phyloP scores from a whole-genome alignment of 2,113 vertebrate species.

The Neodontobutis hainanensis region DNA sequence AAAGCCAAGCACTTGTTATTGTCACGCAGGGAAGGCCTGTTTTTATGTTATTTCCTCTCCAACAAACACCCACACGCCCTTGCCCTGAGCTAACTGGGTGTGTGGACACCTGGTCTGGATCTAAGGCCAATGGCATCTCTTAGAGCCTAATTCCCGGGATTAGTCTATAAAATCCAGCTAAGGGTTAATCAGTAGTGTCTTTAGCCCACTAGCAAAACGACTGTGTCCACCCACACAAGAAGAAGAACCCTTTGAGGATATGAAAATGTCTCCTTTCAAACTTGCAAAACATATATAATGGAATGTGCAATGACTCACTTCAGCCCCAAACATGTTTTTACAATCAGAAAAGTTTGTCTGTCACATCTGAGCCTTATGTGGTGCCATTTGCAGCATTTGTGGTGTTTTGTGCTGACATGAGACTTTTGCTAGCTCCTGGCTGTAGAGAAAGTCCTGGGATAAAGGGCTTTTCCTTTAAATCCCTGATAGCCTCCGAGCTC shows the following conservation, averaged over 20 bases:
- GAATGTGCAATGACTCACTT: not conserved
- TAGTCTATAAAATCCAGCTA: conserved; percentile 54
- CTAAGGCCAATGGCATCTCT: conserved; percentile 50
- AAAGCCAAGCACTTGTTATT: conserved; percentile 50
- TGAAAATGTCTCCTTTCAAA: not conserved
- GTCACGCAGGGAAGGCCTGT: conserved; percentile 44
- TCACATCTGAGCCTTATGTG: conserved; percentile 30
- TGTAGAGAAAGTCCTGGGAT: conserved; percentile 75
- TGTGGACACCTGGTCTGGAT: conserved; percentile 69
- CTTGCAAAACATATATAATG: not conserved
- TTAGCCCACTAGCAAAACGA: conserved; percentile 15
- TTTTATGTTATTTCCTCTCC: conserved; percentile 26
- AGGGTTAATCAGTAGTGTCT: conserved; percentile 57
- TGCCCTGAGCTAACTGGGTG: conserved; percentile 36
- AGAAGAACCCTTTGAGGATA: not conserved
- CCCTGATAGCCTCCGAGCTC: conserved; percentile 70
- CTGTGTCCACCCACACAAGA: conserved; percentile 1
- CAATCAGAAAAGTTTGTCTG: conserved; percentile 32
- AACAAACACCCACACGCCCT: conserved; percentile 31
- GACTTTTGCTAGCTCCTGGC: conserved; percentile 58
- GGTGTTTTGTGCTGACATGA: conserved; percentile 68
- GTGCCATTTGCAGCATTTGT: conserved; percentile 63
- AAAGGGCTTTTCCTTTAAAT: conserved; percentile 75
- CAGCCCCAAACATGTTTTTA: conserved; percentile 7
- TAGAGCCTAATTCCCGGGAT: conserved; percentile 65